Evolutionary conservation across 2,797 vertebrate genomes (phyloP), one percentile per base, ranked within the genome.

Genomic region (Gobio occitaniae): DNA sequence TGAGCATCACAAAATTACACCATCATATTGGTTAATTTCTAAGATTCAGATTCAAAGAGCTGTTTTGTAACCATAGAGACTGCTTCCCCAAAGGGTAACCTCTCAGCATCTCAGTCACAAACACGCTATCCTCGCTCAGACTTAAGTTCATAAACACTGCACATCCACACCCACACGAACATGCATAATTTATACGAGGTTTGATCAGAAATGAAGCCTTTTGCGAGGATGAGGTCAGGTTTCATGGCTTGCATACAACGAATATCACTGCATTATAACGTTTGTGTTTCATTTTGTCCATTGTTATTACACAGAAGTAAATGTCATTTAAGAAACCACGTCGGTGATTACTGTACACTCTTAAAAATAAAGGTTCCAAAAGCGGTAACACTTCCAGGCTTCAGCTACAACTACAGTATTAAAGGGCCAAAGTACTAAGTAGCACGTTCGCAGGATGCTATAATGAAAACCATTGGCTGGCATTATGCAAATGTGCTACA

Each of bases 61-160:
- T 78, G 88, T 90, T 81, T 72, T 32, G 90, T 93, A 90, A 89
- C 93, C 91, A 92, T 93, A 90, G 92, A 85, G 88, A 93, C 91
- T 77, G 87, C 85, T 86, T 90, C 85, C 83, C n/a, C 17, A 59
- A 5, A 68, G 25, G 50, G 16, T 83, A 84, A 78, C 65, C 25
- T 78, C 56, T 65, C 13, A 32, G 25, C 61, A 65, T 65, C 25
- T 2, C 21, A 71, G 10, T 79, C 44, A 72, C 80, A 71, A 71
- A 71, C 68, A 81, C 16, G 6, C 50, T 44, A 54, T 38, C 17
- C 11, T 72, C 3, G 0, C 47, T 61, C 29, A 85, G 47, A 36
- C 21, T 65, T 52, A 16, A 47, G 44, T 71, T 71, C 61, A 80
- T 25, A 85, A 80, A 68, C 78, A 74, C 61, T 74, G 41, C 78